These are phyloP conservation scores for Stenodema calcarata DNA, from an alignment of 2,888 invertebrate species.

Conservation along the genomic window DNA sequence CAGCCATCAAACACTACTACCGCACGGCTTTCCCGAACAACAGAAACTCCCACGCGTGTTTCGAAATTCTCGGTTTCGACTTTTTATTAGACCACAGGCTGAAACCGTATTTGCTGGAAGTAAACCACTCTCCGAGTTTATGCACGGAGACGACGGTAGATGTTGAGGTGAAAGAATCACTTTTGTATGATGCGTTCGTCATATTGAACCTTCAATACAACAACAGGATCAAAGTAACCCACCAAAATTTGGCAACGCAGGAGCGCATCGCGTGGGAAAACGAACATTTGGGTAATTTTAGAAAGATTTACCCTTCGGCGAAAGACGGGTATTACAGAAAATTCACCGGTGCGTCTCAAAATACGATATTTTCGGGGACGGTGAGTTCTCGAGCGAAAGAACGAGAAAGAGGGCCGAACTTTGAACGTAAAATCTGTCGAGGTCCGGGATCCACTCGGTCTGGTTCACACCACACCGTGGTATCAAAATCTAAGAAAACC, in stretches of 20 bases:
- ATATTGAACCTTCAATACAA: constrained; percentile 79
- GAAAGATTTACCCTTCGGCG: constrained; percentile 71
- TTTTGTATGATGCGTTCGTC: constrained; percentile 77
- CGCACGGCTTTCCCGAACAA: constrained; percentile 87
- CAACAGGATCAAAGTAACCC: constrained; percentile 73
- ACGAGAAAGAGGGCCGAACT: neutral
- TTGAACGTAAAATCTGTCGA: neutral
- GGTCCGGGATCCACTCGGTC: neutral
- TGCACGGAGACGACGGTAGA: constrained; percentile 88
- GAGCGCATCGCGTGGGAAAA: constrained; percentile 69
- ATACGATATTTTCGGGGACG: neutral
- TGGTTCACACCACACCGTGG: neutral
- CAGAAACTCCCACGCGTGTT: constrained; percentile 84
- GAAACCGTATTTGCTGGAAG: constrained; percentile 86
- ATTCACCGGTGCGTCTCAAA: neutral
- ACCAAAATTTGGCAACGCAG: neutral
- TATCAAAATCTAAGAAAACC: neutral
- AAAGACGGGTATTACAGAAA: constrained; percentile 69
- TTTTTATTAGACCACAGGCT: constrained; percentile 84
- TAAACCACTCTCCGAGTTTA: constrained; percentile 93
- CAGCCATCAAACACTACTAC: constrained; percentile 86
- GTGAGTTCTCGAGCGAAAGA: neutral
- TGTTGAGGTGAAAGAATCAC: constrained; percentile 81
- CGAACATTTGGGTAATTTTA: constrained; percentile 76
- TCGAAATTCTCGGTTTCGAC: constrained; percentile 90